Evolutionary conservation across 2,113 vertebrate species (phyloP).

Genomic region (Ailuropoda melanoleuca): DNA sequence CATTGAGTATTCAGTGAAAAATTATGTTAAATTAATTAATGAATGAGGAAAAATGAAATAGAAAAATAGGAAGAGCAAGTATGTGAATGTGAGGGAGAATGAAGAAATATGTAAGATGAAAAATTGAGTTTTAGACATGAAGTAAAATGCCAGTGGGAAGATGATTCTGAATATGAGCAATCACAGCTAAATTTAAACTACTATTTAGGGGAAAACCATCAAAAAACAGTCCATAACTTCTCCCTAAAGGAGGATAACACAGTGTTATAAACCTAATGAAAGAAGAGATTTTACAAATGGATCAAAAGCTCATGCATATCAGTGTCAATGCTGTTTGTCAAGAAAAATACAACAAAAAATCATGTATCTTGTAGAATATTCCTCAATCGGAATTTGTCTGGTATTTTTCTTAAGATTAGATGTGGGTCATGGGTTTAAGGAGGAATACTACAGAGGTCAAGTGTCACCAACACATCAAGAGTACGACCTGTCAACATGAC

Average conservation of each 20-base stretch:
- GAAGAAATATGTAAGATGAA: not conserved
- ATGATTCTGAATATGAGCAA: not conserved
- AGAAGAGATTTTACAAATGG: not conserved
- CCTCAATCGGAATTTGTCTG: not conserved
- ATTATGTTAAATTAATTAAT: not conserved
- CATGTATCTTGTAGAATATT: not conserved
- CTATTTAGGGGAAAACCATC: not conserved
- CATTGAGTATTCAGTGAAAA: not conserved
- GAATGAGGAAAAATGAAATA: not conserved
- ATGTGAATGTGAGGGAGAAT: not conserved
- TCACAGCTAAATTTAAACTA: not conserved
- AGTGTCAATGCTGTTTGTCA: not conserved
- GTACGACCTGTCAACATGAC: not conserved
- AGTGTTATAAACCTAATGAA: not conserved
- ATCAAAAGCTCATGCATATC: not conserved
- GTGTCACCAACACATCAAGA: not conserved
- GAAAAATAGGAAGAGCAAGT: not conserved
- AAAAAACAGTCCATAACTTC: not conserved
- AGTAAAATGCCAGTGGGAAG: not conserved
- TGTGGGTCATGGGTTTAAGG: not conserved
- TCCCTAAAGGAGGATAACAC: not conserved
- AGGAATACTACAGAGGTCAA: not conserved
- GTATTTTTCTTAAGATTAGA: not conserved
- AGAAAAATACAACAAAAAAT: not conserved
- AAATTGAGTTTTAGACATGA: not conserved